phyloP scores from a whole-genome alignment of 2,113 vertebrate species.

The Brachyhypopomus gauderio region DNA sequence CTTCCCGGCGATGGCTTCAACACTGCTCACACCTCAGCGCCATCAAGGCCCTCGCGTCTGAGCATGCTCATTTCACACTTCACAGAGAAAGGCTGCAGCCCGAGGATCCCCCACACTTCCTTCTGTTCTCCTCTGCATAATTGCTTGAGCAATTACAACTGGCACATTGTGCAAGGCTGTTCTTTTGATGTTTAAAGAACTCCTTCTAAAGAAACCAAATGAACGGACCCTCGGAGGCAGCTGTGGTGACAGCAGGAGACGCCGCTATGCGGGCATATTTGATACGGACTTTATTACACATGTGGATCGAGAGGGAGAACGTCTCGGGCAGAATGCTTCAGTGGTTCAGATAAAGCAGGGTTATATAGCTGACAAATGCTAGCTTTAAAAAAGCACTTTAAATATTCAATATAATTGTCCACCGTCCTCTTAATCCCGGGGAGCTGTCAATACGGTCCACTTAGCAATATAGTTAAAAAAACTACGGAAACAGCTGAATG shows the following conservation, averaged over 20 bases:
- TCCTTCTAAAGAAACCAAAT: conserved; percentile 46
- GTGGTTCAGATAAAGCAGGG: not conserved
- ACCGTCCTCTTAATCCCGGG: not conserved
- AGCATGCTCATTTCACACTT: conserved; percentile 52
- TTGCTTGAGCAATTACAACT: conserved; percentile 59
- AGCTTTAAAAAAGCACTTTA: conserved; percentile 15
- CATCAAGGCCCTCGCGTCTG: conserved; percentile 21
- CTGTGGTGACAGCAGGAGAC: conserved; percentile 43
- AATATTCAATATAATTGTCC: conserved; percentile 12
- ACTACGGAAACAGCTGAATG: not conserved
- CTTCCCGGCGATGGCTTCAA: conserved; percentile 38
- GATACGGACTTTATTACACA: conserved; percentile 50
- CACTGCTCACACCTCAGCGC: conserved; percentile 27
- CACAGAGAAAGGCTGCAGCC: conserved; percentile 38
- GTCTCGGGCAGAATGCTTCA: conserved; percentile 15
- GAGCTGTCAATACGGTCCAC: not conserved
- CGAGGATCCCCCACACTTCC: conserved; percentile 30
- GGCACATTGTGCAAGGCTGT: conserved; percentile 48
- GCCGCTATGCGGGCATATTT: conserved; percentile 46
- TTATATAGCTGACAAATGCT: not conserved
- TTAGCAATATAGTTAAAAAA: conserved; percentile 1
- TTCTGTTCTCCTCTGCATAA: conserved; percentile 44
- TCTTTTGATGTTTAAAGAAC: conserved; percentile 56
- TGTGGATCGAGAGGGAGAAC: conserved; percentile 32
- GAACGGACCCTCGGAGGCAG: conserved; percentile 41